Evolutionary conservation across 2,888 invertebrate species (phyloP).

Genomic region (Andrena trimmerana): DNA sequence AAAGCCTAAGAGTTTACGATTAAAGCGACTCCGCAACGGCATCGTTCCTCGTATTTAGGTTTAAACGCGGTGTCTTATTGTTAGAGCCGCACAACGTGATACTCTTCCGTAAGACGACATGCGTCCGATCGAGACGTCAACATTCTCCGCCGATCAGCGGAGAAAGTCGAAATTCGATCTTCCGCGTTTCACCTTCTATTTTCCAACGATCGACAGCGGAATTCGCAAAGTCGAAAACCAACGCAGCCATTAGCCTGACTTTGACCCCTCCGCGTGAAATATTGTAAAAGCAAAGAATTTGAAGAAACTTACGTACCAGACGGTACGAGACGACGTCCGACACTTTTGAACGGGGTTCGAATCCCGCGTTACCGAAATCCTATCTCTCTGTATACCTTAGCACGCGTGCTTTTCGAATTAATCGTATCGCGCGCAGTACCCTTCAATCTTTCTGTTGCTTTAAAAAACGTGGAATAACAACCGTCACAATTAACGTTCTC

Average conservation of each 20-base stretch:
- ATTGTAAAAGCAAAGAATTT: not conserved
- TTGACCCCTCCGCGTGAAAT: not conserved
- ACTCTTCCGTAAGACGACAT: not conserved
- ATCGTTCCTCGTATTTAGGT: not conserved
- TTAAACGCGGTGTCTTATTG: not conserved
- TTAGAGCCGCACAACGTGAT: no score
- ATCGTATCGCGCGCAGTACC: not conserved
- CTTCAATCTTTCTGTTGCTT: not conserved
- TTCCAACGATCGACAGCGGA: constrained; percentile 3
- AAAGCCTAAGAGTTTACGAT: not conserved
- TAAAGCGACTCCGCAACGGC: no score
- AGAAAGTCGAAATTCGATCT: constrained; percentile 46
- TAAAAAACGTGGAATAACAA: not conserved
- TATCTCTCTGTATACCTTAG: not conserved
- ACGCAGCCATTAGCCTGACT: not conserved
- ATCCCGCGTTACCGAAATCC: not conserved
- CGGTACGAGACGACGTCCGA: not conserved
- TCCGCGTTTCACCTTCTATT: constrained; percentile 20
- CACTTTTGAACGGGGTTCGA: not conserved
- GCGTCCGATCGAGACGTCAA: not conserved
- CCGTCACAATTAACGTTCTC: not conserved
- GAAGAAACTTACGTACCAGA: not conserved
- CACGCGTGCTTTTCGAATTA: not conserved
- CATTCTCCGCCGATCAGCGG: not conserved
- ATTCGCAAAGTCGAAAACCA: not conserved